These are phyloP conservation scores for Hydropsyche tenuis DNA, from an alignment of 1,140 invertebrate species.

Conservation along the genomic window DNA sequence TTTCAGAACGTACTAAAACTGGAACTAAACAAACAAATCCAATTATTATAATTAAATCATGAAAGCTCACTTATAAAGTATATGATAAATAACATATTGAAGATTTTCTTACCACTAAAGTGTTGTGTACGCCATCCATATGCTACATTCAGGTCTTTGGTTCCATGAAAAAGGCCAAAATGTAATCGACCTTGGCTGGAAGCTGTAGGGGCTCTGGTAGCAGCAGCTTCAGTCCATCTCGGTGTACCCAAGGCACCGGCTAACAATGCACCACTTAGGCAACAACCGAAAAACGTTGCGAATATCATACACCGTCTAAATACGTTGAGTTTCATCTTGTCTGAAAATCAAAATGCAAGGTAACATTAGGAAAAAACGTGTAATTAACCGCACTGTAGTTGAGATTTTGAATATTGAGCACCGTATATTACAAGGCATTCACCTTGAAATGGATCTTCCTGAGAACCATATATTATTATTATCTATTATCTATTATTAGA, in stretches of 20 bases:
- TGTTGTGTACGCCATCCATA: conserved; percentile 80
- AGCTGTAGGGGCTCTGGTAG: conserved; percentile 66
- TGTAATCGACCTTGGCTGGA: conserved; percentile 79
- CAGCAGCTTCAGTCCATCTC: conserved; percentile 84
- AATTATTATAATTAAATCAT: not conserved
- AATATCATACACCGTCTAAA: conserved; percentile 84
- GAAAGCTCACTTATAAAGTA: no score
- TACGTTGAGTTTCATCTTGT: conserved; percentile 61
- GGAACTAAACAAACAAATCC: conserved; percentile 40
- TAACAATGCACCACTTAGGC: conserved; percentile 81
- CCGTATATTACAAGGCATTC: no score
- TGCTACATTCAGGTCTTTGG: conserved; percentile 81
- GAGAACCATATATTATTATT: no score
- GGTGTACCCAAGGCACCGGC: conserved; percentile 85
- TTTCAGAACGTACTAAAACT: conserved; percentile 41
- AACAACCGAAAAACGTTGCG: conserved; percentile 86
- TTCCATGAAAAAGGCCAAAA: conserved; percentile 85
- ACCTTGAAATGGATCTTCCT: no score
- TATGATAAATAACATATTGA: no score
- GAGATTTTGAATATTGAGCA: no score
- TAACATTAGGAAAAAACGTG: no score
- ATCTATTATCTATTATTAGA: no score
- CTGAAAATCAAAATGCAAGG: conserved; percentile 4
- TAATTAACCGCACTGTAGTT: no score
- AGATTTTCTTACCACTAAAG: conserved; percentile 67